These are phyloP conservation scores for Plebejus melissa DNA, from an alignment of 2,888 invertebrate species.

Conservation along the genomic window DNA sequence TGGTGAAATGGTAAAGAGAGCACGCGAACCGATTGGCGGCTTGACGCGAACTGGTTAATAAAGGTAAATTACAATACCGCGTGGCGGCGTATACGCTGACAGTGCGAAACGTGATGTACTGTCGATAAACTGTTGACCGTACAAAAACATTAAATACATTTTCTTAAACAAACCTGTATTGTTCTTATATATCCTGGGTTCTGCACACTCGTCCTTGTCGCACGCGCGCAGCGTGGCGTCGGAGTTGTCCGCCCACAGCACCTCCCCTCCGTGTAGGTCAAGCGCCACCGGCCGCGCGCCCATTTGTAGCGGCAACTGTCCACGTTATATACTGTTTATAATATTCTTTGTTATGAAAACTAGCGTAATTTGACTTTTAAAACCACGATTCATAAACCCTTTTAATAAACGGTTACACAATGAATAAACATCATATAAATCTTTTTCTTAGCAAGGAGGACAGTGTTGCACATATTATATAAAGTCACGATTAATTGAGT, in stretches of 20 bases:
- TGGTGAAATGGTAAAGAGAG: too few species aligned
- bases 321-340: background rate
- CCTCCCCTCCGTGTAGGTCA: constrained; percentile 80
- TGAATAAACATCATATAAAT: background rate
- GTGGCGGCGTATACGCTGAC: too few species aligned
- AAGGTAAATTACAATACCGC: too few species aligned
- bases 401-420: background rate
- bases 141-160: too few species aligned
- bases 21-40: too few species aligned
- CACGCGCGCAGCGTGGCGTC: constrained; percentile 76
- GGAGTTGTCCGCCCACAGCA: constrained; percentile 85
- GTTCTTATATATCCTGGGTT: constrained; percentile 67
- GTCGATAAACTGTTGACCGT: too few species aligned
- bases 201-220: constrained; percentile 74
- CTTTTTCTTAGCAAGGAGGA: too few species aligned
- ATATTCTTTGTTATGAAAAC: background rate
- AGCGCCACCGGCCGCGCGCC: constrained; percentile 80
- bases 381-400: background rate
- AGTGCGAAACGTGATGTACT: too few species aligned
- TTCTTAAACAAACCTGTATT: constrained; percentile 68
- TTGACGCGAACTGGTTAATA: too few species aligned
- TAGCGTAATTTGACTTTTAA: too few species aligned
- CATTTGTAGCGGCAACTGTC: constrained; percentile 50
- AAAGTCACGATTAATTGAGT: too few species aligned
- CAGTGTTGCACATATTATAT: too few species aligned